Evolutionary conservation across 2,888 invertebrate species (phyloP).

Genomic region (Meteorus cinctellus): DNA sequence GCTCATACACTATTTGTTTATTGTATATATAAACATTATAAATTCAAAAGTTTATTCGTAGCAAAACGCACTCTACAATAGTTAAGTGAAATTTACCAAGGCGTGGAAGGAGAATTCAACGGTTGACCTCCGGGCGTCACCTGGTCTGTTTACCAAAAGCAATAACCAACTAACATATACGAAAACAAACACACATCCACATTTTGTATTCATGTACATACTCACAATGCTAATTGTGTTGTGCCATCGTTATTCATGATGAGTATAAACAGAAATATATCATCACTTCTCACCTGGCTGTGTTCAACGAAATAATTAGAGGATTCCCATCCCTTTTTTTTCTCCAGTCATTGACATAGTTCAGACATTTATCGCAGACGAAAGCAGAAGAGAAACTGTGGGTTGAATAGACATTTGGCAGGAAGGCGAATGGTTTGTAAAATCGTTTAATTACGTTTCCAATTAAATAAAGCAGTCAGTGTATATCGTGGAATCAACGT

Average conservation of each 20-base stretch:
- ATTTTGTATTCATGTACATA: slow-evolving; percentile 16
- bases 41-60: slow-evolving; percentile 36
- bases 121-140: slow-evolving; percentile 33
- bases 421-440: slow-evolving; percentile 24
- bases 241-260: not conserved
- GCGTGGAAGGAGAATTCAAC: slow-evolving; percentile 1
- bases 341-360: too few relatives aligned
- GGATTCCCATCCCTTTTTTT: too few relatives aligned
- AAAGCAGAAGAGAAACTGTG: not conserved
- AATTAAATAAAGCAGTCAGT: slow-evolving; percentile 57
- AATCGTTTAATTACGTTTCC: slow-evolving; percentile 47
- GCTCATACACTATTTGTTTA: slow-evolving; percentile 34
- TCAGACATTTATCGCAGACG: not conserved
- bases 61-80: not conserved
- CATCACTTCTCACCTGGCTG: not conserved
- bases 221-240: slow-evolving; percentile 41
- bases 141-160: slow-evolving; percentile 41
- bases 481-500: slow-evolving; percentile 56
- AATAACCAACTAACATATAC: slow-evolving; percentile 38
- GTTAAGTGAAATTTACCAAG: slow-evolving; percentile 6
- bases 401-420: slow-evolving; percentile 25
- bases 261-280: slow-evolving; percentile 5
- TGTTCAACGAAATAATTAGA: not conserved
- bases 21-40: slow-evolving; percentile 7
- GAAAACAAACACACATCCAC: slow-evolving; percentile 31